phyloP scores from a whole-genome alignment of 1,140 invertebrate species.

The Psilanteris sp. region DNA sequence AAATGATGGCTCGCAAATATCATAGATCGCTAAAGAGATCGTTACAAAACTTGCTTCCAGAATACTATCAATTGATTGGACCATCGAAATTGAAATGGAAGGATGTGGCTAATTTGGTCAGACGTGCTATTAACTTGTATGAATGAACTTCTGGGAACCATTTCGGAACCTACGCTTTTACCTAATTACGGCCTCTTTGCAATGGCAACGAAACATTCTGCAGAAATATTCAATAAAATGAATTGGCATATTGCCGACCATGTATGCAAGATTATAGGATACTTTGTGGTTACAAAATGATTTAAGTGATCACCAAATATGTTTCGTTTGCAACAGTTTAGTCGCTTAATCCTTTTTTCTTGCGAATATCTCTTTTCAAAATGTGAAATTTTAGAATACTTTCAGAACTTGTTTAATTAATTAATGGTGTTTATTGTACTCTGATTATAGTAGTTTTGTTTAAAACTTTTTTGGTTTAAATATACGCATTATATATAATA shows the following conservation, averaged over 20 bases:
- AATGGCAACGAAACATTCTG: slow-evolving; percentile 38
- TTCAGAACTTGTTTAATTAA: slow-evolving; percentile 15
- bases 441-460: no score
- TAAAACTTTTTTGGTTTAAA: slow-evolving; percentile 1
- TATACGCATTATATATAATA: slow-evolving; percentile 14
- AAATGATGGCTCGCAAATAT: slow-evolving; percentile 19
- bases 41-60: slow-evolving; percentile 29
- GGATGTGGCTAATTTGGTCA: slow-evolving; percentile 53
- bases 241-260: slow-evolving; percentile 40
- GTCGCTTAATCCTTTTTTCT: slow-evolving; percentile 13
- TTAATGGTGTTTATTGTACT: slow-evolving; percentile 32
- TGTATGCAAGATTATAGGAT: slow-evolving; percentile 45
- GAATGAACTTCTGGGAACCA: slow-evolving; percentile 55
- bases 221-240: slow-evolving; percentile 46
- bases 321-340: slow-evolving; percentile 21
- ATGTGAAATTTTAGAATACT: slow-evolving; percentile 19
- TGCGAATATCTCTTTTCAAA: slow-evolving; percentile 3
- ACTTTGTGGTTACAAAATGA: slow-evolving; percentile 28
- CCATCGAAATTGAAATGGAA: slow-evolving; percentile 56
- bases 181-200: slow-evolving; percentile 47
- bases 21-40: slow-evolving; percentile 41
- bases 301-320: slow-evolving; percentile 24
- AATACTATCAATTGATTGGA: slow-evolving; percentile 45
- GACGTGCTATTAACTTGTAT: slow-evolving; percentile 52
- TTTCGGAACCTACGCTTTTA: slow-evolving; percentile 46